phyloP scores from a whole-genome alignment of 2,888 invertebrate species.

The Apodemia mormo region DNA sequence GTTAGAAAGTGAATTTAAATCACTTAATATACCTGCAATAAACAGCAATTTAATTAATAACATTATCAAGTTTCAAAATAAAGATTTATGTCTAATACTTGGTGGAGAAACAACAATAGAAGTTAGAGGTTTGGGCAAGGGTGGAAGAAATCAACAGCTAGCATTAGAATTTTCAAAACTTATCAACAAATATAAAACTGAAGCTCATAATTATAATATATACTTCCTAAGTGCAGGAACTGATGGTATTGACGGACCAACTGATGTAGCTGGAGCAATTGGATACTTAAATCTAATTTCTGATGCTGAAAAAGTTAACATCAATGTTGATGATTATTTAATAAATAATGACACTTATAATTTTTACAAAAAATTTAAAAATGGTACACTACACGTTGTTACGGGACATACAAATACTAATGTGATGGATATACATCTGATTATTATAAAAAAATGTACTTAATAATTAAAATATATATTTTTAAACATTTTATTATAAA shows the following conservation, averaged over 20 bases:
- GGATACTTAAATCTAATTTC: conserved; percentile 82
- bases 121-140: conserved; percentile 88
- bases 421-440: conserved; percentile 97
- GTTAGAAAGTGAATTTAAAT: conserved; percentile 45
- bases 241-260: conserved; percentile 99
- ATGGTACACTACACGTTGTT: conserved; percentile 87
- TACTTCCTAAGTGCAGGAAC: conserved; percentile 93
- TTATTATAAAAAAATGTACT: conserved; percentile 63
- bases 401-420: conserved; percentile 98
- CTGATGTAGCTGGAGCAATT: conserved; percentile 95
- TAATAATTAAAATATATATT: background rate
- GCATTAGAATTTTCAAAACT: conserved; percentile 88
- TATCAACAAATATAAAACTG: conserved; percentile 60
- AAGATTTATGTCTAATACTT: conserved; percentile 85
- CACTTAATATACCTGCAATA: conserved; percentile 54
- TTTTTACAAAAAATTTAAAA: conserved; percentile 85
- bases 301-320: conserved; percentile 61
- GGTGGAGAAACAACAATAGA: conserved; percentile 97
- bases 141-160: conserved; percentile 97
- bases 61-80: conserved; percentile 35
- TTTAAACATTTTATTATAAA: no score
- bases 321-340: conserved; percentile 74
- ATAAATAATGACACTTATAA: conserved; percentile 91
- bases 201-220: conserved; percentile 68
- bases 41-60: conserved; percentile 35